Conservation (phyloP, 2,888 invertebrate genomes). For the Argyra leucocephala region DNA sequence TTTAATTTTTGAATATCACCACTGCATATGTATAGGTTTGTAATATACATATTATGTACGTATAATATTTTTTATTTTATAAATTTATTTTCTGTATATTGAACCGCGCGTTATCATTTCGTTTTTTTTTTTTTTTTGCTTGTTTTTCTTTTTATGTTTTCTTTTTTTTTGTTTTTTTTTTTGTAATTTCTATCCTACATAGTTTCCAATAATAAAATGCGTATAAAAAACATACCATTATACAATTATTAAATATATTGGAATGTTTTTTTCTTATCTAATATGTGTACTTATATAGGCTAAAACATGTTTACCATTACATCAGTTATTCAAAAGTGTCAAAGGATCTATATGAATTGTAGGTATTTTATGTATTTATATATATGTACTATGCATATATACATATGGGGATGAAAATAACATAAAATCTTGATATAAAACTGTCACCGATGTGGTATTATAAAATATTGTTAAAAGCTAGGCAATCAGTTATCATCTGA, state of each 20-base stretch:
- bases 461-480: conserved; percentile 6
- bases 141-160: neutral
- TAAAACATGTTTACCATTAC: conserved; percentile 1
- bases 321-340: conserved; percentile 6
- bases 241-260: neutral
- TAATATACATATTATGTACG: no score
- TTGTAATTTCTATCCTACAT: no score
- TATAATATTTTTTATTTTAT: no score
- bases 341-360: neutral
- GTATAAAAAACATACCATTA: neutral
- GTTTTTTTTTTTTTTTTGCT: neutral
- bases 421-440: conserved; percentile 1
- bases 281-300: neutral
- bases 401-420: neutral
- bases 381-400: neutral
- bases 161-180: neutral
- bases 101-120: neutral
- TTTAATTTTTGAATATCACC: no score
- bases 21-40: no score
- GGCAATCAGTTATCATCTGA: conserved; percentile 4
- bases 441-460: conserved; percentile 6
- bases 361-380: neutral
- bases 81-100: neutral
- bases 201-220: neutral
- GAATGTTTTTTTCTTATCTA: neutral